phyloP scores from a whole-genome alignment of 2,797 vertebrate species.

The Aplochiton taeniatus region DNA sequence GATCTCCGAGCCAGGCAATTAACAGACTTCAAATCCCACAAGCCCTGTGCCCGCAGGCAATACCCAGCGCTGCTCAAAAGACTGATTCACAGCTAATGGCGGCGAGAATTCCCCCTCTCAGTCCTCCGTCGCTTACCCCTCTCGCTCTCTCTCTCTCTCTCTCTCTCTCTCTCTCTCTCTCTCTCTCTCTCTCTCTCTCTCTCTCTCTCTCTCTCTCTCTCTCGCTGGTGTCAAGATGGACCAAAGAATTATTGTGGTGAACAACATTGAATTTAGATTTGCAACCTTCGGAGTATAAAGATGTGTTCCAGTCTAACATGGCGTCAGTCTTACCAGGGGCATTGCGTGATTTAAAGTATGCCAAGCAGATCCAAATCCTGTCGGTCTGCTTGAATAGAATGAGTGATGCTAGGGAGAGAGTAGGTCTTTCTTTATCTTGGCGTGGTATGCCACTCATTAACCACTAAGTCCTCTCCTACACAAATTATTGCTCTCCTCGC shows the following conservation, averaged over 20 bases:
- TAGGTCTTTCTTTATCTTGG: slow-evolving; percentile 30
- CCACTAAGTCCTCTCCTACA: not conserved
- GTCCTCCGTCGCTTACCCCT: too few species aligned
- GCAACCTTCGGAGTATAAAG: too few species aligned
- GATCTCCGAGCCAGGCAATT: slow-evolving; percentile 1
- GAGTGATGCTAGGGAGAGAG: too few species aligned
- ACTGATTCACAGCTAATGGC: slow-evolving; percentile 67
- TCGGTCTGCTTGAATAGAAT: too few species aligned
- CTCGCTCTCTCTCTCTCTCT: slow-evolving; percentile 2
- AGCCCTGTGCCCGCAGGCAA: slow-evolving; percentile 61
- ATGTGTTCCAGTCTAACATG: too few species aligned
- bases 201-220: not conserved
- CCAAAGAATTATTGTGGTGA: too few species aligned
- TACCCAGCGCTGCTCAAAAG: slow-evolving; percentile 56
- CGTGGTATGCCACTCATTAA: slow-evolving; percentile 43
- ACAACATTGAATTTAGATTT: too few species aligned
- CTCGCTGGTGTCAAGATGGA: not conserved
- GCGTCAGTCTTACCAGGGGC: too few species aligned
- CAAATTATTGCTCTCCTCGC: not conserved
- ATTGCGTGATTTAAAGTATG: too few species aligned
- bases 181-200: slow-evolving; percentile 15
- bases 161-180: slow-evolving; percentile 13
- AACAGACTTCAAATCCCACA: slow-evolving; percentile 19
- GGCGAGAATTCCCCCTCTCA: slow-evolving; percentile 57
- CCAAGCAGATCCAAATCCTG: too few species aligned